A percentile compares a stretch with the other conserved stretches of the same genome.
phyloP scores from a whole-genome alignment of 2,797 vertebrate genomes.

The Pelobates cultripes region DNA sequence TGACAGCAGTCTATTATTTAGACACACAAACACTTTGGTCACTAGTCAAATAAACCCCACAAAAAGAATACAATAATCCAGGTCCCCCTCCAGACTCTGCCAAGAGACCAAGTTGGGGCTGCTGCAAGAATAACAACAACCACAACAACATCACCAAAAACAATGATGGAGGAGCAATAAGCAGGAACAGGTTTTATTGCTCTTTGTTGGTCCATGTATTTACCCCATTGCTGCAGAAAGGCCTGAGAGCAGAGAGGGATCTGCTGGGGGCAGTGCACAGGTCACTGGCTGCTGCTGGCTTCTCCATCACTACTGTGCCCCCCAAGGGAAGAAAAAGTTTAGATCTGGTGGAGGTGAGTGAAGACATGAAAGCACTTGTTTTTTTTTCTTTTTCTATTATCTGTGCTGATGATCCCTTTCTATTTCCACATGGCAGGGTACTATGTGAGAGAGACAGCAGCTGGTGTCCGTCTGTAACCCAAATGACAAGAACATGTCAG shows the following conservation, averaged over 20 bases:
- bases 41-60: not conserved
- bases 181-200: conserved; percentile 37
- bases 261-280: conserved; percentile 1
- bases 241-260: conserved; percentile 22
- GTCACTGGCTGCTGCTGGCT: not conserved
- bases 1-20: conserved; percentile 17
- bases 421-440: conserved; percentile 13
- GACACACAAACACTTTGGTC: conserved; percentile 63
- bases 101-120: conserved; percentile 50
- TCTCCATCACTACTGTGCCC: not conserved
- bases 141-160: conserved; percentile 51
- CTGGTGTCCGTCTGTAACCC: conserved; percentile 27
- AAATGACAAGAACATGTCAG: conserved; percentile 40
- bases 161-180: conserved; percentile 46
- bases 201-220: conserved; percentile 50
- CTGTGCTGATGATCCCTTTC: not conserved
- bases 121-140: conserved; percentile 53
- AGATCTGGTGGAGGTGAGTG: conserved; percentile 36
- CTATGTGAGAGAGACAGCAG: conserved; percentile 25
- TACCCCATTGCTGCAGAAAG: conserved; percentile 28
- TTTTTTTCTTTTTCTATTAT: not conserved
- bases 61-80: conserved; percentile 50
- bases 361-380: not conserved
- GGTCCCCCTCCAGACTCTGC: conserved; percentile 30
- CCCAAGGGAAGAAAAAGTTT: not conserved